A percentile compares a stretch with the other conserved stretches of the same genome.
These are phyloP conservation scores for fruit fly (Drosophila melanogaster) DNA, from an alignment of 1,140 invertebrate species.

Conservation along the genomic window Release_6_plus_ISO1_MT NC_004354.4:20308001-20308500, in stretches of 20 bases:
- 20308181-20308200: slow-evolving; percentile 22
- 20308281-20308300: slow-evolving; percentile 3
- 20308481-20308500: background rate
- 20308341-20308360: slow-evolving; percentile 15
- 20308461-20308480: slow-evolving; percentile 21
- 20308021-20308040: slow-evolving; percentile 2
- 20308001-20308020: background rate
- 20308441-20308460: slow-evolving; percentile 69
- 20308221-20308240: background rate
- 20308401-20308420: slow-evolving; percentile 80
- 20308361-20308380: slow-evolving; percentile 59
- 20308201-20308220: background rate
- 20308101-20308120: slow-evolving; percentile 45
- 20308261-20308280: slow-evolving; percentile 8
- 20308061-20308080: slow-evolving; percentile 49
- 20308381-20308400: slow-evolving; percentile 80
- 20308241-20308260: background rate
- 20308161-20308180: slow-evolving; percentile 46
- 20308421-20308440: slow-evolving; percentile 59
- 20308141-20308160: slow-evolving; percentile 23
- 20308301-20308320: slow-evolving; percentile 61
- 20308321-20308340: slow-evolving; percentile 24
- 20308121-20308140: slow-evolving; percentile 45
- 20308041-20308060: slow-evolving; percentile 59
- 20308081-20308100: slow-evolving; percentile 45